Evolutionary conservation across 2,888 invertebrate species (phyloP).

Genomic region (Gymnosoma rotundatum): DNA sequence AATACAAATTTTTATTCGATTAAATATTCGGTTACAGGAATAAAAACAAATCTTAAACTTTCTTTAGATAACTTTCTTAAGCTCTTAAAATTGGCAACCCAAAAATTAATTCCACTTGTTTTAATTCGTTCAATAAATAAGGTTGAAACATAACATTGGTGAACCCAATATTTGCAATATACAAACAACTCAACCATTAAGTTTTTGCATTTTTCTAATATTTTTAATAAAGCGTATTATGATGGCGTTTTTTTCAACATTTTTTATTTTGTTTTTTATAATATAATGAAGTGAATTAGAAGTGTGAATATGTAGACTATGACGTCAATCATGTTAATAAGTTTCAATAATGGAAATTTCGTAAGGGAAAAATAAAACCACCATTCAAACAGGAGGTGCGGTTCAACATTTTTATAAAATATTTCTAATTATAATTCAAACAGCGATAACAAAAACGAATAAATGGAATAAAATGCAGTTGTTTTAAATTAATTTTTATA

Average conservation of each 20-base stretch:
- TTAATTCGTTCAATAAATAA: too few relatives aligned
- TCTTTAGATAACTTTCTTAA: too few relatives aligned
- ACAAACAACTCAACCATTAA: neutral
- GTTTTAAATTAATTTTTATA: neutral
- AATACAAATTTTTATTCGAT: too few relatives aligned
- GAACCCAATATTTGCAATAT: neutral
- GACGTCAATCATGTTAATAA: constrained; percentile 26
- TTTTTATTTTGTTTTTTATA: constrained; percentile 29
- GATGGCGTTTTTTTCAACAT: constrained; percentile 23
- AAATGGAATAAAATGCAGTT: constrained; percentile 20
- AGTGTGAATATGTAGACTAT: constrained; percentile 21
- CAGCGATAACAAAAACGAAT: constrained; percentile 54
- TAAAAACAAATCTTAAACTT: too few relatives aligned
- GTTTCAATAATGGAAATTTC: constrained; percentile 3
- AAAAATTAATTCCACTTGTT: too few relatives aligned
- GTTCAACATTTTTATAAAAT: constrained; percentile 31
- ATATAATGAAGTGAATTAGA: constrained; percentile 45
- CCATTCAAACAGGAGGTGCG: constrained; percentile 32
- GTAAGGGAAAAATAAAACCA: constrained; percentile 2
- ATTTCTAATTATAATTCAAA: constrained; percentile 50
- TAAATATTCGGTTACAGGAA: too few relatives aligned
- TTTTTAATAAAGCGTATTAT: constrained; percentile 40
- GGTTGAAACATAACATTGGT: too few relatives aligned
- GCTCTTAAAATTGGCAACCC: too few relatives aligned
- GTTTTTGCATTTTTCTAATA: constrained; percentile 18